Percentiles rank a stretch among this genome's conserved stretches.
These are phyloP conservation scores for Hemaris fuciformis DNA, from an alignment of 2,888 invertebrate genomes.

Conservation along the genomic window DNA sequence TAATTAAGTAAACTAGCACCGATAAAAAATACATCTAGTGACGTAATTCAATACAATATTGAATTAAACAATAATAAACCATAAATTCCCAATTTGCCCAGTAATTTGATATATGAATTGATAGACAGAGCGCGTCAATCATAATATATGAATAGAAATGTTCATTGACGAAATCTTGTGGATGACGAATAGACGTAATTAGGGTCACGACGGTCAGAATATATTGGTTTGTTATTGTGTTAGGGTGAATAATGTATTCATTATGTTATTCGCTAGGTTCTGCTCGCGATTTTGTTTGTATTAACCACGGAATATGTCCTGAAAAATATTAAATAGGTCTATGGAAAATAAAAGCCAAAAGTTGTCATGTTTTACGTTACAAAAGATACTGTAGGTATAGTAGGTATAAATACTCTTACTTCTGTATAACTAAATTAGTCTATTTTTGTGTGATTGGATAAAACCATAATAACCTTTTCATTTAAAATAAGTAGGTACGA, in stretches of 20 bases:
- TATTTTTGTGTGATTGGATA: too few species aligned
- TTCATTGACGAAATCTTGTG: not conserved
- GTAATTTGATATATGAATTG: conserved; percentile 1
- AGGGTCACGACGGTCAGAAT: not conserved
- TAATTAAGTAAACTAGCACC: not conserved
- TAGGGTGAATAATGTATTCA: not conserved
- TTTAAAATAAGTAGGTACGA: too few species aligned
- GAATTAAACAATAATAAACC: conserved; percentile 26
- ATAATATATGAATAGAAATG: not conserved
- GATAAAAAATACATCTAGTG: not conserved
- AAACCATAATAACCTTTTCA: too few species aligned
- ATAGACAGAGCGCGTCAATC: not conserved
- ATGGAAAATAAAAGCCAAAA: too few species aligned
- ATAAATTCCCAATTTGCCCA: not conserved
- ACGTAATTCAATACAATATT: conserved; percentile 10
- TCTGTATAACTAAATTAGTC: too few species aligned
- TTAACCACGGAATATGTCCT: too few species aligned
- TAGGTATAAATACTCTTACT: too few species aligned
- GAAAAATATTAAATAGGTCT: too few species aligned
- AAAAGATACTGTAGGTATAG: too few species aligned
- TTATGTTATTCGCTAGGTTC: not conserved
- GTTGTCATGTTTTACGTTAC: too few species aligned
- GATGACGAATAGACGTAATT: not conserved
- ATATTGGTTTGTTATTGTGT: not conserved
- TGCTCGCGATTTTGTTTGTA: too few species aligned